Conservation (phyloP, 1,140 invertebrate genomes). For the Hylyphantes graminicola region DNA sequence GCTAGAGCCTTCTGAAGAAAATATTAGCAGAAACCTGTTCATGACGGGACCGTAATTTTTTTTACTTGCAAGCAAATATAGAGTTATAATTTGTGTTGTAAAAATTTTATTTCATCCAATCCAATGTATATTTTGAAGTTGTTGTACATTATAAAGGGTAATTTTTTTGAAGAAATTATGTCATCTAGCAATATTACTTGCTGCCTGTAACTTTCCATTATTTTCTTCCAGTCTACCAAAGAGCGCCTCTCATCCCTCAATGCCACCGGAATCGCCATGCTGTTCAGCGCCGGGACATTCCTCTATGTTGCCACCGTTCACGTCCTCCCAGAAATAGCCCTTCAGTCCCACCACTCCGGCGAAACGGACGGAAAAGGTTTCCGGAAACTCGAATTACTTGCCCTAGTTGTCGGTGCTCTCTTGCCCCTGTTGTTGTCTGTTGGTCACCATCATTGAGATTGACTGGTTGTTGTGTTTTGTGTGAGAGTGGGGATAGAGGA, state of each 20-base stretch:
- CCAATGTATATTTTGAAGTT: too few species aligned
- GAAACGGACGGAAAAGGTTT: slow-evolving; percentile 74
- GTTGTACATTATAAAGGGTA: too few species aligned
- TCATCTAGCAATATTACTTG: too few species aligned
- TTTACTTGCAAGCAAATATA: too few species aligned
- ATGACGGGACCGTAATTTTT: too few species aligned
- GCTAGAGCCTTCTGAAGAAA: too few species aligned
- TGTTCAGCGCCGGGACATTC: slow-evolving; percentile 99
- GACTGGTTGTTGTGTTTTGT: too few species aligned
- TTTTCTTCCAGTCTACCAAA: slow-evolving; percentile 67
- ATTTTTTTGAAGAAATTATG: too few species aligned
- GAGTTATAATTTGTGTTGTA: too few species aligned
- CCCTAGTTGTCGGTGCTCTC: slow-evolving; percentile 85
- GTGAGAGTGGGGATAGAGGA: too few species aligned
- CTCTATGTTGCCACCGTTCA: slow-evolving; percentile 99
- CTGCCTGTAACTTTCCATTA: slow-evolving; percentile 7
- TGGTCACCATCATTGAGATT: slow-evolving; percentile 86
- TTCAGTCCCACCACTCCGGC: slow-evolving; percentile 69
- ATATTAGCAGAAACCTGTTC: too few species aligned
- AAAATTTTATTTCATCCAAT: too few species aligned
- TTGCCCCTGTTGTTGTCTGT: slow-evolving; percentile 88
- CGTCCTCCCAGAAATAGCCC: slow-evolving; percentile 91
- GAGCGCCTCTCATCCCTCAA: slow-evolving; percentile 83
- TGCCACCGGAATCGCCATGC: slow-evolving; percentile 95
- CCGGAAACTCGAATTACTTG: slow-evolving; percentile 81